Evolutionary conservation across 2,797 vertebrate genomes (phyloP).

Genomic region (Adelosebastes latens): DNA sequence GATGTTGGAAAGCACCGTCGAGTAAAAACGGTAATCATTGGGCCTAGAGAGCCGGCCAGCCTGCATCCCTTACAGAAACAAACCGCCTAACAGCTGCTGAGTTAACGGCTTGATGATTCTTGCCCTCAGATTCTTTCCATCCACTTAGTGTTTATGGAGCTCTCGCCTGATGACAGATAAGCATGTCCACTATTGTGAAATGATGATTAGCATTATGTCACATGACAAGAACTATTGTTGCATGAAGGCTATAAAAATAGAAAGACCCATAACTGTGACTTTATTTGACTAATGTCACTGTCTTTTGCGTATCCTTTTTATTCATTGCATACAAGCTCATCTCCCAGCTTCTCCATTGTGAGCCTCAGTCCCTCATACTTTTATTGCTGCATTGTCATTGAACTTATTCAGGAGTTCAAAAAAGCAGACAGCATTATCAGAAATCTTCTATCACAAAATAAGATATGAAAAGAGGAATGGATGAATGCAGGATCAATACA

Average conservation of each 20-base stretch:
- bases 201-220: constrained; percentile 57
- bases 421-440: not conserved
- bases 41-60: constrained; percentile 29
- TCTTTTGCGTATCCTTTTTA: not conserved
- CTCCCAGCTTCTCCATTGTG: not conserved
- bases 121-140: constrained; percentile 80
- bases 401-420: not conserved
- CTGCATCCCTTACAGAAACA: constrained; percentile 66
- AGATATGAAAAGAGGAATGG: not conserved
- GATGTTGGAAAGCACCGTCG: constrained; percentile 72
- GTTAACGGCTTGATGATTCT: constrained; percentile 72
- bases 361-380: not conserved
- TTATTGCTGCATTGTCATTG: not conserved
- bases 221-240: constrained; percentile 52
- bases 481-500: not conserved
- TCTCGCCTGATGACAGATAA: constrained; percentile 72
- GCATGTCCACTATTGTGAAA: constrained; percentile 65
- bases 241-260: constrained; percentile 37
- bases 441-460: not conserved
- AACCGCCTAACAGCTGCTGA: constrained; percentile 70
- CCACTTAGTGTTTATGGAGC: constrained; percentile 77
- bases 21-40: constrained; percentile 67
- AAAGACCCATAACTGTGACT: constrained; percentile 22
- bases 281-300: constrained; percentile 35
- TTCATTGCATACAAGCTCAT: not conserved